Base-by-base conservation (phyloP, 2,113 vertebrate genomes). In the Elachura formosa region DNA sequence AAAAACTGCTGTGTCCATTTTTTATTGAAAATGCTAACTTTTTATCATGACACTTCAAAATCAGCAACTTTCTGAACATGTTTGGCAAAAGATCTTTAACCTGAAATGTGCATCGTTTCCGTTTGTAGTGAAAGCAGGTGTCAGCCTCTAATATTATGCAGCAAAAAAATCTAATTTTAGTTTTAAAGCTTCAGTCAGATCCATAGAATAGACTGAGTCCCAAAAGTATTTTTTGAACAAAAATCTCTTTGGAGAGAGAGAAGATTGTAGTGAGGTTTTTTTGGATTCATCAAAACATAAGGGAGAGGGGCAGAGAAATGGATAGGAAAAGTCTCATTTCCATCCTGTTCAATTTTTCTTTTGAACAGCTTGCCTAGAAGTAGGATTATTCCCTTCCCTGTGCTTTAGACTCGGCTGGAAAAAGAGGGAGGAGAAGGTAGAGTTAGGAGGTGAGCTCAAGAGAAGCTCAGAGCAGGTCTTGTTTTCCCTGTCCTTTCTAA, bases 1-100 rank as follows among this genome's bases (percentile, higher is more conserved):
- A 84, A 64, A 77, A 81, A 26, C 21, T 56, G 23, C 36, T 13
- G 4, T 68, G 52, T 58, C 46, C 18, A 8, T 24, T 51, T 66
- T 45, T 52, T 66, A 51, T 49, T 89, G 87, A 66, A 91, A 80
- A 74, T 29, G 26, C 38, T 54, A 31, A 55, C 24, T 75, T 87
- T 61, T 75, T 84, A 36, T 66, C 61, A n/a, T 48, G 67, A 79
- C 31, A 62, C n/a, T 76, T 93, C 41, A 87, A 69, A 95, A 63
- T 83, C 51, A 21, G 55, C 18, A 43, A 23, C 55, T 86, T 95
- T 80, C 55, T 79, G 54, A 58, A 49, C 26, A 6, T 11, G 8
- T 49, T 96, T 84, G 59, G 38, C 54, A 49, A 29, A 56, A 69
- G 49, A 43, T 14, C 83, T 83, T 81, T 56, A 5, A 58, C 73